Base-by-base conservation (phyloP, 2,113 vertebrate genomes). In the Hemichromis elongatus region DNA sequence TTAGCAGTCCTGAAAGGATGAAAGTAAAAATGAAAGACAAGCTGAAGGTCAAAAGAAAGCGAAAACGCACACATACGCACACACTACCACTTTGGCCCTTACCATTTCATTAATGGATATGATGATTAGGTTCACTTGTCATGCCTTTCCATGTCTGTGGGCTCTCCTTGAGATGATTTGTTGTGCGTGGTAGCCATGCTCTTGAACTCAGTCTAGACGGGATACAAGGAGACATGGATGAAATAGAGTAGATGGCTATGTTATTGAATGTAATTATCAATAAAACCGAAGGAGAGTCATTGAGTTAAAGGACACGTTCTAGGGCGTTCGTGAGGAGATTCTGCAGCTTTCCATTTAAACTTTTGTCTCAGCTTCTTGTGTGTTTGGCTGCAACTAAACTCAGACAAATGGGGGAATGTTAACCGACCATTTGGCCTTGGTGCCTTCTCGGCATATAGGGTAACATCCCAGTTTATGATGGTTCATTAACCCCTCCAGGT, bases 81-180 rank as follows among this genome's bases (percentile, higher is more conserved):
- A 61, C 57, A 11, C 28, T 3, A 14, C 80, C 89, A 80, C 83
- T 78, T 79, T 19, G 54, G 81, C 70, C 83, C 30, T 40, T 78
- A 77, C 86, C 81, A 84, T 91, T 90, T 85, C 86, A 61, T 92
- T 95, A 96, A 93, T 95, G 94, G 96, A 95, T 95, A 91, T 93
- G 95, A 93, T 97, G 95, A 96, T 96, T 95, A 92, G 92, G 86
- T 94, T 70, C 87, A 84, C 80, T 87, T 90, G 86, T 66, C 83
- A 57, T 92, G 92, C 87, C 88, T 91, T 88, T 91, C 90, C 89
- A 92, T 80, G 90, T 93, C 90, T 77, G 78, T 81, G 55, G 33
- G 52, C 57, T 93, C 88, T 89, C 92, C 93, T 95, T 93, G 89
- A 88, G 85, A 92, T 93, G 92, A 95, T 96, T 95, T 95, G 94